phyloP scores from a whole-genome alignment of 2,888 invertebrate genomes.

The Caenorhabditis virilis region DNA sequence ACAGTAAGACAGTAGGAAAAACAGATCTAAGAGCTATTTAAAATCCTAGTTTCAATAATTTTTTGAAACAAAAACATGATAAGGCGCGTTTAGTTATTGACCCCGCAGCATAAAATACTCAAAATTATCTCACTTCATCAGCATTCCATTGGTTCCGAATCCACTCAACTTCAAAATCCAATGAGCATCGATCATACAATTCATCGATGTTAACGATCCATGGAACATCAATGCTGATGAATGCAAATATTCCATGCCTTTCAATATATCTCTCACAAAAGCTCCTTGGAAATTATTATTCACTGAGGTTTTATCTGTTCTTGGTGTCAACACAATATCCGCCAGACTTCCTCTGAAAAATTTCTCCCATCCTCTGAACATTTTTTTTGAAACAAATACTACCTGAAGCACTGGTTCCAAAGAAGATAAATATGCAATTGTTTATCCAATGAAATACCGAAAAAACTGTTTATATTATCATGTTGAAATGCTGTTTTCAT shows the following conservation, averaged over 20 bases:
- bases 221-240: constrained; percentile 56
- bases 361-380: no score
- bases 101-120: no score
- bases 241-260: constrained; percentile 65
- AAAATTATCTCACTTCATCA: constrained; percentile 42
- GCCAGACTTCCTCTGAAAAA: constrained; percentile 55
- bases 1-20: no score
- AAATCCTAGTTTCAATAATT: no score
- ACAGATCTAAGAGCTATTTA: no score
- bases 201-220: constrained; percentile 57
- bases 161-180: constrained; percentile 66
- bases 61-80: no score
- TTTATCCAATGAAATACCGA: constrained; percentile 58
- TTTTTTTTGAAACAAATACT: background rate
- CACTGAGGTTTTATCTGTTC: constrained; percentile 2
- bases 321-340: constrained; percentile 43
- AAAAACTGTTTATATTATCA: constrained; percentile 64
- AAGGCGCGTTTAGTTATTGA: no score
- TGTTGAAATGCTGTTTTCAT: constrained; percentile 57
- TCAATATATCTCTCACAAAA: constrained; percentile 65
- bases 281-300: constrained; percentile 59
- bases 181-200: constrained; percentile 63
- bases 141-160: constrained; percentile 54
- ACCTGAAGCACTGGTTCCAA: constrained; percentile 48
- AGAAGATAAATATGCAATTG: constrained; percentile 50